These are phyloP conservation scores for Lithobius niger DNA, from an alignment of 1,140 invertebrate species.

Conservation along the genomic window DNA sequence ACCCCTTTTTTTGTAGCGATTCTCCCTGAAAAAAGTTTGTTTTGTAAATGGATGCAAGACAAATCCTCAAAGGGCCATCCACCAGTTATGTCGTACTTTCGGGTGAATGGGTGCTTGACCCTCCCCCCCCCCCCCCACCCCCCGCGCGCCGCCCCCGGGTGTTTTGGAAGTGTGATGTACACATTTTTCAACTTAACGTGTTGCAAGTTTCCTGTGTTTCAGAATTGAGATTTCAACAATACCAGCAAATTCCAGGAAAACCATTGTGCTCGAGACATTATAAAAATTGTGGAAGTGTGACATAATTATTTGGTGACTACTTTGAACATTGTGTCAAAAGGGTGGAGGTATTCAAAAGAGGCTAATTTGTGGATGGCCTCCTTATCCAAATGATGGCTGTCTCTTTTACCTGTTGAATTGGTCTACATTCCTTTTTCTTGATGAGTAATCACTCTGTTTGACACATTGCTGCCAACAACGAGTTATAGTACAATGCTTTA, in stretches of 20 bases:
- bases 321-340: too few relatives aligned
- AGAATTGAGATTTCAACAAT: too few relatives aligned
- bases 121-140: too few relatives aligned
- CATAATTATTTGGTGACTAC: not conserved
- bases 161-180: not conserved
- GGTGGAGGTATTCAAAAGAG: too few relatives aligned
- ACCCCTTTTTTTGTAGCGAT: not conserved
- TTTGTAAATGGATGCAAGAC: not conserved
- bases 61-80: not conserved
- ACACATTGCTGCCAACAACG: conserved; percentile 35
- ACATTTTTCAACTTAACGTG: not conserved
- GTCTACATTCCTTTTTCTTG: conserved; percentile 21
- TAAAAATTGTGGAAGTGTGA: not conserved
- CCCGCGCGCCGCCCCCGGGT: too few relatives aligned
- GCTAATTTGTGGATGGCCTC: too few relatives aligned
- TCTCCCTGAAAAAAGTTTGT: not conserved
- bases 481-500: conserved; percentile 32
- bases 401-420: conserved; percentile 29
- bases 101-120: not conserved
- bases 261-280: not conserved
- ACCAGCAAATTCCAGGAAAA: not conserved
- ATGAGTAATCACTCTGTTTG: conserved; percentile 25
- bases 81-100: not conserved
- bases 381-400: not conserved
- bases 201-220: too few relatives aligned